Conservation (phyloP, 2,113 vertebrate genomes). For the Solea solea region DNA sequence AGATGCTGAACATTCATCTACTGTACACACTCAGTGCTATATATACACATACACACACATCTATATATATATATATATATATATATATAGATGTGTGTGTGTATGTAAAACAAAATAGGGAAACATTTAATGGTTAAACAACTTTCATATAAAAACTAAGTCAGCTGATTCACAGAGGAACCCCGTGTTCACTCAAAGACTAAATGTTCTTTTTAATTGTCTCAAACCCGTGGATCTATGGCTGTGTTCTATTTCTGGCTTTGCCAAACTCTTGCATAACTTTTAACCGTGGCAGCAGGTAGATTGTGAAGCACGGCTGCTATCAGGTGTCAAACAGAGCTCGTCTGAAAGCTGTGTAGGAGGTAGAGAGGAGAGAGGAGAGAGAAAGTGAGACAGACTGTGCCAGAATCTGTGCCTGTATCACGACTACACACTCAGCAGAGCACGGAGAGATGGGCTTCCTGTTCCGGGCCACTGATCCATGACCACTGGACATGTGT, state of each 20-base stretch:
- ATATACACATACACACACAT: too few species aligned
- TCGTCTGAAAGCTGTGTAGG: slow-evolving; percentile 69
- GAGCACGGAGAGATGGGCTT: slow-evolving; percentile 30
- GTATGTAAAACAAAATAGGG: too few species aligned
- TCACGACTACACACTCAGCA: slow-evolving; percentile 51
- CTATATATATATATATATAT: too few species aligned
- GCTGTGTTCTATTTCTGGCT: slow-evolving; percentile 52
- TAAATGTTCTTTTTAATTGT: slow-evolving; percentile 42
- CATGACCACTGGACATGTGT: slow-evolving; percentile 6
- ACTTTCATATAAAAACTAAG: too few species aligned
- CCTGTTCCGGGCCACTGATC: slow-evolving; percentile 42
- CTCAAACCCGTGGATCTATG: slow-evolving; percentile 15
- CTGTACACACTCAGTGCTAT: background rate
- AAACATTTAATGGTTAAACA: too few species aligned
- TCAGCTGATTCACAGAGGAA: background rate
- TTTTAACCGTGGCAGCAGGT: slow-evolving; percentile 65
- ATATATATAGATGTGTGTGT: too few species aligned
- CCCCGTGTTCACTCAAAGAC: slow-evolving; percentile 7
- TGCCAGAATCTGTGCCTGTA: slow-evolving; percentile 45
- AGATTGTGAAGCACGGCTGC: slow-evolving; percentile 61
- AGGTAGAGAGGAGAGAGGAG: slow-evolving; percentile 50
- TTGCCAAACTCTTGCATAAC: slow-evolving; percentile 73
- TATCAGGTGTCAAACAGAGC: slow-evolving; percentile 69
- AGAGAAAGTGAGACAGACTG: slow-evolving; percentile 35
- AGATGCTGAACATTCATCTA: slow-evolving; percentile 36